Evolutionary conservation across 2,888 invertebrate species (phyloP), one percentile per base, ranked within the genome.

Genomic region (Metalampra italica): DNA sequence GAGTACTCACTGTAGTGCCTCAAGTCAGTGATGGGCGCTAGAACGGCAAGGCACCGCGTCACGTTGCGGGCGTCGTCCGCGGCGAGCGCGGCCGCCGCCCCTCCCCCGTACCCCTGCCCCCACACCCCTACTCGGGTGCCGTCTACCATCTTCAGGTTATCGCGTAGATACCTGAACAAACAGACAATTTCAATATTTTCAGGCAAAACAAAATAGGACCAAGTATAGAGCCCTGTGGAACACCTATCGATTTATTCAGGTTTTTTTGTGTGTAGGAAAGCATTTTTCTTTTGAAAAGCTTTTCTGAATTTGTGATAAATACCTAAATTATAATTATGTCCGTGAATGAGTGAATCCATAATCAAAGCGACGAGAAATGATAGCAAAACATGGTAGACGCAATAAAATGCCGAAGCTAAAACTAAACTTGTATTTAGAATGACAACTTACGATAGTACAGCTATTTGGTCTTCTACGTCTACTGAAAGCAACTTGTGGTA

Each of bases 31-130:
- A 96, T 93, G 0, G 96, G 96, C 45, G 96, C 94, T 22, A 96
- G 92, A 41, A 94, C 91, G 34, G 95, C 92, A 1, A 94, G 94
- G 75, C 96, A 96, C 59, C 93, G 91, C 94, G 95, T 92, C 44
- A 94, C 89, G 54, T 92, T 90, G 45, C 93, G 90, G 13, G 92
- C 92, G 76, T 96, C 96, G 58, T 92, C 92, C 0, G 95, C 93
- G 9, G 97, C 91, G 52, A 95, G 93, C 88, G 95, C 94, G 4
- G 95, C 92, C 0, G 96, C 92, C 4, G 96, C 93, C 72, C 95
- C 97, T 9, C 95, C 97, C 15, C 98, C 98, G 82, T 97, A 97
- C 3, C 96, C 97, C 64, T 77, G 80, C 8, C 98, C 98, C 91
- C 95, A 96, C 50, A 96, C 94, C 51, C 95, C 97, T 55, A 96